A percentile compares a stretch with the other conserved stretches of the same genome.
Conservation (phyloP, 2,888 invertebrate species). For the Meiosimyza platycephala region DNA sequence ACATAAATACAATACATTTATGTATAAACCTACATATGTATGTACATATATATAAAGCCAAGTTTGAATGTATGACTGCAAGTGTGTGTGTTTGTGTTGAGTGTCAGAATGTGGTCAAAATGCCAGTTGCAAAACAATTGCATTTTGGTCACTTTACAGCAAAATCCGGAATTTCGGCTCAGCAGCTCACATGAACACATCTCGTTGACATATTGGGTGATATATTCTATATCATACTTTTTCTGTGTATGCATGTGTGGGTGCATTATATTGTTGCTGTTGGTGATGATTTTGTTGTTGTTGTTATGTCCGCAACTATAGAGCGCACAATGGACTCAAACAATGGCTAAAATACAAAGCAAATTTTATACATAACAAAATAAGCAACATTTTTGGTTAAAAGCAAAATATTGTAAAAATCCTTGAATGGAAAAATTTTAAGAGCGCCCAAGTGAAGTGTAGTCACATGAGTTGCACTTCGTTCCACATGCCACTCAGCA, state of each 20-base stretch:
- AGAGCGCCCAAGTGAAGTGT: slow-evolving; percentile 3
- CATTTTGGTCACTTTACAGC: slow-evolving; percentile 61
- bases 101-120: slow-evolving; percentile 62
- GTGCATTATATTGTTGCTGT: slow-evolving; percentile 21
- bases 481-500: background rate
- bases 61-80: slow-evolving; percentile 27
- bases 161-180: slow-evolving; percentile 59
- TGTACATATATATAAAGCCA: slow-evolving; percentile 6
- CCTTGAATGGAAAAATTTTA: slow-evolving; percentile 33
- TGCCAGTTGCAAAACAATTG: slow-evolving; percentile 64
- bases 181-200: slow-evolving; percentile 39
- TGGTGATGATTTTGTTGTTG: slow-evolving; percentile 32
- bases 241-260: slow-evolving; percentile 20
- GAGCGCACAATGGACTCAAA: background rate
- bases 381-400: slow-evolving; percentile 50
- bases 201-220: slow-evolving; percentile 53
- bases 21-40: too few species aligned
- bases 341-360: slow-evolving; percentile 11
- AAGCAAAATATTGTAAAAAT: slow-evolving; percentile 60
- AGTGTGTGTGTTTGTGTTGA: slow-evolving; percentile 36
- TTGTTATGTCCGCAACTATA: background rate
- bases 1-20: slow-evolving; percentile 29
- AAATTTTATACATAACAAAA: slow-evolving; percentile 7
- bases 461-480: background rate
- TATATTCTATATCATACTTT: slow-evolving; percentile 20